Evolutionary conservation across 2,113 vertebrate genomes (phyloP).

Genomic region (Vidua macroura): DNA sequence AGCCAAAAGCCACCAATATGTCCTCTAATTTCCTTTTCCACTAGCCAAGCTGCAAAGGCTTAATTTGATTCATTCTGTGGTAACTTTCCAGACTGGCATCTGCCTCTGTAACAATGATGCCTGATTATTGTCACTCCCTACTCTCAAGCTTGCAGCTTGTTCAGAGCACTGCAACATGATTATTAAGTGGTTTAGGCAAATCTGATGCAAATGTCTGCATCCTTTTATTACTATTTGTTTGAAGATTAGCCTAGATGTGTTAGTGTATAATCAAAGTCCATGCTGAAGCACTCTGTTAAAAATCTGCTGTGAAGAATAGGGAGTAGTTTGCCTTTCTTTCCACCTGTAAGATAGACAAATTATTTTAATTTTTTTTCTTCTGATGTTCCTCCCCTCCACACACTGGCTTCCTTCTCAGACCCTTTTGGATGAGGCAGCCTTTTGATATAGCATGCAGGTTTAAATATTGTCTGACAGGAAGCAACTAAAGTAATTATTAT

Average conservation of each 20-base stretch:
- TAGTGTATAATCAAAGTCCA: neutral
- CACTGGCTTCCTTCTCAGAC: neutral
- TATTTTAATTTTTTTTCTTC: neutral
- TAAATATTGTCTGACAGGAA: neutral
- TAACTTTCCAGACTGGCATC: neutral
- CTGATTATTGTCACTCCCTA: neutral
- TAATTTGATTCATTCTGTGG: neutral
- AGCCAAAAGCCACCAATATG: neutral
- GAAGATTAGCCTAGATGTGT: neutral
- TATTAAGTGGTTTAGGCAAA: conserved; percentile 3
- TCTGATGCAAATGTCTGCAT: neutral
- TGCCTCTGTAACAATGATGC: neutral
- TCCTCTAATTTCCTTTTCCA: neutral
- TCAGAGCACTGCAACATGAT: neutral
- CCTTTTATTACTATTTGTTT: neutral
- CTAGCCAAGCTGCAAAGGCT: neutral
- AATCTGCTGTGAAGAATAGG: neutral
- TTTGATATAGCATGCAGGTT: neutral
- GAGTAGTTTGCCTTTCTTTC: neutral
- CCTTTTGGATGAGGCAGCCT: neutral
- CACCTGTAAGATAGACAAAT: neutral
- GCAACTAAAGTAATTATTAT: neutral
- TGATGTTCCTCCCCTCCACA: neutral
- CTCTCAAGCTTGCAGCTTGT: neutral
- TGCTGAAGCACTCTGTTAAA: neutral